Evolutionary conservation across 2,888 invertebrate species (phyloP), one percentile per base, ranked within the genome.

Genomic region (Phyto melanocephala): DNA sequence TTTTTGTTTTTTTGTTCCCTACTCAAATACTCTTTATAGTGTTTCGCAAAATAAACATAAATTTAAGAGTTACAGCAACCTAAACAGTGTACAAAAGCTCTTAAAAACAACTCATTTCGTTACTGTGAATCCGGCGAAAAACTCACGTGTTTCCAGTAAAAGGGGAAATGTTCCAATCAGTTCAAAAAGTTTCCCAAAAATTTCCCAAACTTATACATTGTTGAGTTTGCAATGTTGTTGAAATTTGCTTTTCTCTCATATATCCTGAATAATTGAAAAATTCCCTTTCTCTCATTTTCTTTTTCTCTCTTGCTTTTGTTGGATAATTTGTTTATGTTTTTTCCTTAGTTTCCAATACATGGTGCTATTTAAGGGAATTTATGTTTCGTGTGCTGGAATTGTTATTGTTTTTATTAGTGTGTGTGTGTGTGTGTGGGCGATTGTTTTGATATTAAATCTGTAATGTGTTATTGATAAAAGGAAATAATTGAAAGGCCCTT

Each of bases 71-170:
- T 20, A 52, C 10, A 35, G 15, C 20, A 33, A 68, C 11, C 3
- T 13, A 42, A 20, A 22, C 5, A 47, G 5, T 5, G n/a, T 42
- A 62, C 7, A 52, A 52, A 47, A 33, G 17, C 78, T 79, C 65
- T 72, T 67, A 52, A 40, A 5, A 37, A 15, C 28, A 45, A 13
- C 42, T 20, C 24, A 24, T 4, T 15, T n/a, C 50, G 13, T 24
- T 52, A 35, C 13, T 35, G 35, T 33, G 20, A 70, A 74, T 71
- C 40, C 82, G 82, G 75, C 82, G 75, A 82, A 79, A 75, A 79
- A 77, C 42, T 79, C 79, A 82, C 79, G 82, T 82, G 82, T 82
- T 79, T 82, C 82, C 82, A 60, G 15, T 13, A 17, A 40, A 65
- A 79, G 82, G 82, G 71, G 79, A 79, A 71, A 54, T 60, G 35